Percentiles rank a stretch among this genome's conserved stretches.
Conservation (phyloP, 2,113 vertebrate genomes). For the Rattus rattus region DNA sequence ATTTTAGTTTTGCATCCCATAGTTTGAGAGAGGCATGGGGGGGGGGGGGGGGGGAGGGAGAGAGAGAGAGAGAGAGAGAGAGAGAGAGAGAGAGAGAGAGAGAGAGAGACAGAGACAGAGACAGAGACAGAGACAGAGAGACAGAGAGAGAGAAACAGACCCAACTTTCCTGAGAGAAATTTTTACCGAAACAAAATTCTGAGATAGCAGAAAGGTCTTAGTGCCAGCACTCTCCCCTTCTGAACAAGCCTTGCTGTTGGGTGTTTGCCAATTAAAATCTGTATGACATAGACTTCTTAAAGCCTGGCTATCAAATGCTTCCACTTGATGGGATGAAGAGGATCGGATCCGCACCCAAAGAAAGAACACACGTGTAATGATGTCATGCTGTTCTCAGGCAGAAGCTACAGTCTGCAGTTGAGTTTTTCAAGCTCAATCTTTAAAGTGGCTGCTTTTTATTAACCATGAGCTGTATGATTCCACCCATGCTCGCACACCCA, state of each 20-base stretch:
- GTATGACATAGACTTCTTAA: background rate
- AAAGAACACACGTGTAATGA: background rate
- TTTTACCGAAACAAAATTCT: slow-evolving; percentile 51
- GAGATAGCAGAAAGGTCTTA: background rate
- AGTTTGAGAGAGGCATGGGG: background rate
- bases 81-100: background rate
- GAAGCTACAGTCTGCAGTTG: background rate
- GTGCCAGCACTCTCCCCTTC: background rate
- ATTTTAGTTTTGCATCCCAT: slow-evolving; percentile 48
- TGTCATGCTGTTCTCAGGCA: background rate
- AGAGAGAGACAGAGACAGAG: background rate
- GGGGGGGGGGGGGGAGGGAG: background rate
- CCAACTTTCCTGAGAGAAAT: background rate
- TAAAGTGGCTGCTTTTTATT: background rate
- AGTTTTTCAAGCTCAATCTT: background rate
- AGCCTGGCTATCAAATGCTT: background rate
- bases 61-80: background rate
- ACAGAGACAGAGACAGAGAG: background rate
- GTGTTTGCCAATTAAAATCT: slow-evolving; percentile 17
- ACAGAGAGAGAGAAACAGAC: background rate
- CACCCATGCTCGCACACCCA: background rate
- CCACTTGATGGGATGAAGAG: background rate
- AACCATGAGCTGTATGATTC: background rate
- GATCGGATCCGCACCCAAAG: background rate
- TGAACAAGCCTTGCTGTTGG: background rate